These are phyloP conservation scores for Phymastichus coffea DNA, from an alignment of 1,140 invertebrate species.

Conservation along the genomic window DNA sequence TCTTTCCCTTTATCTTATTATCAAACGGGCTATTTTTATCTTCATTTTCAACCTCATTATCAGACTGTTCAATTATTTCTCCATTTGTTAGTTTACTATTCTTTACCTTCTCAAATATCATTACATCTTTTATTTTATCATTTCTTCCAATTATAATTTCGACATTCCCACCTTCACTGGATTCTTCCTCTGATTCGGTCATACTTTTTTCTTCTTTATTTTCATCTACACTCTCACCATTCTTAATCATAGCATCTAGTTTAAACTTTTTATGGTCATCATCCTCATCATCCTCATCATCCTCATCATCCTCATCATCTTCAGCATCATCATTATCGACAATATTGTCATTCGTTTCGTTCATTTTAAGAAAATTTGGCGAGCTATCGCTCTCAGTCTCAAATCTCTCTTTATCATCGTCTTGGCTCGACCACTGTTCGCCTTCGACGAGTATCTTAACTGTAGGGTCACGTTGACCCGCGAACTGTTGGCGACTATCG, in stretches of 20 bases:
- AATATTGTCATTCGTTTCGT: neutral
- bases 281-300: neutral
- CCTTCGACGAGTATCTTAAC: slow-evolving; percentile 15
- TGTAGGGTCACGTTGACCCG: slow-evolving; percentile 23
- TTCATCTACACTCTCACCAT: slow-evolving; percentile 7
- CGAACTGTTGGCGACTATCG: slow-evolving; percentile 28
- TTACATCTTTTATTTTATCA: too few species aligned
- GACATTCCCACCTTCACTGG: too few species aligned
- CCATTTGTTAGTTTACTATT: too few species aligned
- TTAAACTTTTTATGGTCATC: neutral
- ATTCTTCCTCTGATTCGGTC: slow-evolving; percentile 4
- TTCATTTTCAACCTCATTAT: too few species aligned
- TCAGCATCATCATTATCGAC: neutral
- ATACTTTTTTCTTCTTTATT: slow-evolving; percentile 1
- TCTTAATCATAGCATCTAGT: slow-evolving; percentile 2
- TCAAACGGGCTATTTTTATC: too few species aligned
- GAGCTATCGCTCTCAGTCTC: slow-evolving; percentile 19
- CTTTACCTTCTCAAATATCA: too few species aligned
- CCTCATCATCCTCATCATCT: neutral
- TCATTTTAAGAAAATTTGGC: neutral
- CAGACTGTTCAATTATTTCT: too few species aligned
- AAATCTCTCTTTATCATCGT: slow-evolving; percentile 11
- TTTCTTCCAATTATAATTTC: too few species aligned
- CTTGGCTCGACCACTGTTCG: slow-evolving; percentile 1
- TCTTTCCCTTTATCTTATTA: too few species aligned